Evolutionary conservation across 2,888 invertebrate genomes (phyloP), one percentile per base, ranked within the genome.

Genomic region (Nomada fucata): DNA sequence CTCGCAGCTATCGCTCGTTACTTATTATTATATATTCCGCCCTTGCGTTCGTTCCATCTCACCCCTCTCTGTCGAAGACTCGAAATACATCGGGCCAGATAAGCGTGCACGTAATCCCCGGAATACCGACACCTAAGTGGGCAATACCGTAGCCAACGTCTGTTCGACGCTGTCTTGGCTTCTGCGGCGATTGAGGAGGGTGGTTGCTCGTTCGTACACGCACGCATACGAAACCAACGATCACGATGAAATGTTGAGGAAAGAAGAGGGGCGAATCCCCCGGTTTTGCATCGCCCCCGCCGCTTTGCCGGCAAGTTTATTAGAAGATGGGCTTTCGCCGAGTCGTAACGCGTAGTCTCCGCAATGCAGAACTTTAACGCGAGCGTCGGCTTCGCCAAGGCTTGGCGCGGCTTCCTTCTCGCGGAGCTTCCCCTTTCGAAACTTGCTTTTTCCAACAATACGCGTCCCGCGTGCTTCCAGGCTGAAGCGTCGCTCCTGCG

Each of bases 251-350:
- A 70, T 74, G 63, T 67, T 44, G 15, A 75, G 42, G 78, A 53
- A 52, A 57, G 18, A 52, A 36, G 50, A 55, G 65, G 61, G 55
- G 53, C 11, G 63, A 78, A 80, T 59, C 65, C 60, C 65, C 13
- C 68, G 79, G 79, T 82, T 87, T 79, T 70, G 76, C 87, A 71
- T 81, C 68, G 63, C 63, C 53, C 77, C 68, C 76, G 68, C 75
- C 76, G 81, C 79, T 86, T 83, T 76, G 80, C 72, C n/a, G 55
- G 57, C 61, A 87, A 89, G 82, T 89, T 88, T 89, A 87, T 88
- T 84, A 83, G 80, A 83, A 85, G 86, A 86, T 83, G 81, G 76
- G 70, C 79, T 86, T 77, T 79, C 63, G 64, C 47, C 29, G 80
- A 76, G 74, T 72, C 72, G 73, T 72, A 74, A 74, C 79, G 73